phyloP scores from a whole-genome alignment of 2,888 invertebrate species.

The Andricus curvator region DNA sequence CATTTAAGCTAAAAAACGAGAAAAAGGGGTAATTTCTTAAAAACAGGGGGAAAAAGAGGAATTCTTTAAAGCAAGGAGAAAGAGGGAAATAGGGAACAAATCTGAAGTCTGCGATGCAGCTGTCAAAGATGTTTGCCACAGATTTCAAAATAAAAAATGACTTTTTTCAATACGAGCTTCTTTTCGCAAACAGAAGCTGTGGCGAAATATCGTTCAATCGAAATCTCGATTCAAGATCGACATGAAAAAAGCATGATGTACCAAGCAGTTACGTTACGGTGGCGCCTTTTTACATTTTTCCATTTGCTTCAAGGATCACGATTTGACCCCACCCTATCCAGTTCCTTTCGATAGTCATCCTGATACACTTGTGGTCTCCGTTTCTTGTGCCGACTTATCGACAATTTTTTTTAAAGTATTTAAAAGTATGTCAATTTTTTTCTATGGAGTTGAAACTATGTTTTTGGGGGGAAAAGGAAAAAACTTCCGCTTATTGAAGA shows the following conservation, averaged over 20 bases:
- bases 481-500: background rate
- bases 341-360: conserved; percentile 51
- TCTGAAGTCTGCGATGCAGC: too few relatives aligned
- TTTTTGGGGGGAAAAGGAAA: too few relatives aligned
- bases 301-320: conserved; percentile 62
- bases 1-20: too few relatives aligned
- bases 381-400: conserved; percentile 46
- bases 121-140: background rate
- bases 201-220: conserved; percentile 14
- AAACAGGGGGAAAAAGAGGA: too few relatives aligned
- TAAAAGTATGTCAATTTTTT: too few relatives aligned
- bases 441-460: too few relatives aligned
- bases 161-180: background rate
- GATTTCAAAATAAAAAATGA: too few relatives aligned
- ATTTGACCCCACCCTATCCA: conserved; percentile 59
- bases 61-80: too few relatives aligned
- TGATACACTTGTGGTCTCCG: conserved; percentile 59
- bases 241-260: conserved; percentile 55
- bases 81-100: too few relatives aligned
- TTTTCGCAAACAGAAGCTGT: conserved; percentile 21
- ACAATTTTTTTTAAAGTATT: background rate
- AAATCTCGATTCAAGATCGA: conserved; percentile 58
- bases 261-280: conserved; percentile 59
- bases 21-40: too few relatives aligned
- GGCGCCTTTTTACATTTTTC: conserved; percentile 66